Evolutionary conservation across 2,888 invertebrate species (phyloP), one percentile per base, ranked within the genome.

Genomic region (Melanotus villosus): DNA sequence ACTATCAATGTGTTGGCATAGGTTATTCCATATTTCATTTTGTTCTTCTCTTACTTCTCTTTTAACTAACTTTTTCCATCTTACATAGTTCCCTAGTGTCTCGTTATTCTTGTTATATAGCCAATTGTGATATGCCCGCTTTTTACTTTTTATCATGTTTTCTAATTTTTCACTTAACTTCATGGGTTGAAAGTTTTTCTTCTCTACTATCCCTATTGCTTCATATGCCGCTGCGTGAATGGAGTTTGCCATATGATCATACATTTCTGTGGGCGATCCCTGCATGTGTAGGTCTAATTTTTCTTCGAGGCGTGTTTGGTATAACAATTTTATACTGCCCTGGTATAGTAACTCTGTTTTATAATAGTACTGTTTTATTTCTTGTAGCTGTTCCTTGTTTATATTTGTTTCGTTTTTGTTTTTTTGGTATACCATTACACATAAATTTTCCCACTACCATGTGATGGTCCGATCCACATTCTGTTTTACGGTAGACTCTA

Each of bases 401-500:
- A 34, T 34, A 34, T 34, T 34, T 34, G n/a, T 34, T n/a, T 34
- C 6, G 10, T 34, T 34, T 34, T 34, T 34, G 34, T 18, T 34
- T 26, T 26, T 26, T 26, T 26, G 26, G 26, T 26, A 3, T 26
- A 26, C 38, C 1, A 12, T 38, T 45, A 45, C 45, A 45, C 7
- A 18, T 16, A 19, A 45, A 45, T 3, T 18, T 45, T 6, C 19
- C 19, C 19, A 18, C n/a, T 5, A 45, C 45, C 19, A 50, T n/a
- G 23, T 50, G 47, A 7, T 50, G 45, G 47, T 50, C 47, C 6
- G 47, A 26, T 10, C 26, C 47, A n/a, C 47, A 50, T 50, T 50
- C 23, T 5, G 47, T 1, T 50, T 50, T 19, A 16, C 26, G n/a
- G 14, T 50, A 50, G 4, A 26, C 47, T 23, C 47, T 23, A 9